Base-by-base conservation (phyloP, 1,140 invertebrate genomes). In the Laupala kohalensis region DNA sequence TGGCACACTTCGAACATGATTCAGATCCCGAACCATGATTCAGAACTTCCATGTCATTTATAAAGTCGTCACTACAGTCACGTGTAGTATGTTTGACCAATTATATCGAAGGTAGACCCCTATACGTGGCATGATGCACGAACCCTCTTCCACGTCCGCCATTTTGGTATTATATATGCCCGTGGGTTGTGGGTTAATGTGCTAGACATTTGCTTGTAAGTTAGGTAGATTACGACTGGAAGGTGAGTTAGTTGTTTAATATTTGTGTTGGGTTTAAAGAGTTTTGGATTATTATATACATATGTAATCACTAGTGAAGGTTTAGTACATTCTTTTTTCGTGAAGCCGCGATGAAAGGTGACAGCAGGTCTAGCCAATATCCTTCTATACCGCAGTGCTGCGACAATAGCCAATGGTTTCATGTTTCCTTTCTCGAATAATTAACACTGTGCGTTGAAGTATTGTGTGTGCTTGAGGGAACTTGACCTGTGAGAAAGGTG, bases 161-260 rank as follows among this genome's bases (percentile, higher is more conserved):
- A 90, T 90, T 88, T 90, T 90, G 87, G 89, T 87, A 87, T 87
- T 85, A 87, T 84, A 84, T 86, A 85, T 84, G 87, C 85, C 83
- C 78, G 80, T 84, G 86, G 86, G 84, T 85, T 83, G 82, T 86
- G 84, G 83, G 86, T 85, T 86, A 85, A 86, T 88, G 85, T 86
- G 84, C 83, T 86, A 82, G 84, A 82, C 84, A 87, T 86, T 83
- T 84, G 63, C 85, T 83, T 83, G 82, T 81, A 81, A 84, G 63
- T 67, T 67, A 65, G 71, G 63, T 65, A 71, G 71, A 72, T 73
- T n/a, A 53, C 68, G 25, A n/a, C 66, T 26, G 30, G 30, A 65
- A 62, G 64, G 72, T 73, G 62, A 71, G 37, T 68, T 69, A 12
- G n/a, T n/a, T n/a, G n/a, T n/a, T n/a, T n/a, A n/a, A n/a, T n/a